Percentiles rank a stretch among this genome's conserved stretches.
Conservation (phyloP, 2,797 vertebrate species). For the Gallinago solitaria region DNA sequence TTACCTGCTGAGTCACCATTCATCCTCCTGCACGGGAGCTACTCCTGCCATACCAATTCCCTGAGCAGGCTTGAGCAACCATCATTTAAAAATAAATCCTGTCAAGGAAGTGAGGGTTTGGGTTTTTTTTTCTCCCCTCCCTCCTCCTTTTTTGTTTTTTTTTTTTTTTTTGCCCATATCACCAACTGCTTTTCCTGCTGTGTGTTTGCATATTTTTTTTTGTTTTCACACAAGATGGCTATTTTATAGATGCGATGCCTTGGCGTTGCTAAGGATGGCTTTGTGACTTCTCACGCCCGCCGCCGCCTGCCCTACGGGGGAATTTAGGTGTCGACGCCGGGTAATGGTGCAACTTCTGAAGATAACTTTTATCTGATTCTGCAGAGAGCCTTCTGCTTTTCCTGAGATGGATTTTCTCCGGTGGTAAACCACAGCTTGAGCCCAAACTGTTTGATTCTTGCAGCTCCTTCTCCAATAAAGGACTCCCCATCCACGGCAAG, state of each 20-base stretch:
- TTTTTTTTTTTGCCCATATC: neutral
- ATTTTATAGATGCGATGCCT: neutral
- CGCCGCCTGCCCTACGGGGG: accelerated
- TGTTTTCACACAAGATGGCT: neutral
- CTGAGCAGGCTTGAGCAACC: neutral
- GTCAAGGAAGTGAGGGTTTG: neutral
- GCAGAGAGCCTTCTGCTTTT: neutral
- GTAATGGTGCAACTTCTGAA: neutral
- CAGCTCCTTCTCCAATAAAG: neutral
- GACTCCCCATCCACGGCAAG: accelerated
- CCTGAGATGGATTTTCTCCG: neutral
- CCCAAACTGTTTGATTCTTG: neutral
- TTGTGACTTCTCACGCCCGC: neutral
- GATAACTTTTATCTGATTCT: neutral
- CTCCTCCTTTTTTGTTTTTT: no score
- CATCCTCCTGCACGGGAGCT: neutral
- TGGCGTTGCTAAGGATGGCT: neutral
- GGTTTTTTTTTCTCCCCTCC: neutral
- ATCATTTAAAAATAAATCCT: constrained; percentile 29
- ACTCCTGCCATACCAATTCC: neutral
- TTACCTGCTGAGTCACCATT: constrained; percentile 64
- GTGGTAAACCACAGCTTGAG: neutral
- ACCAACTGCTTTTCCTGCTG: constrained; percentile 4
- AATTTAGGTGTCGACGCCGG: neutral
- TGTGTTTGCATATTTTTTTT: neutral